Evolutionary conservation across 2,113 vertebrate genomes (phyloP).

Genomic region (Gallinago paraguaiae): DNA sequence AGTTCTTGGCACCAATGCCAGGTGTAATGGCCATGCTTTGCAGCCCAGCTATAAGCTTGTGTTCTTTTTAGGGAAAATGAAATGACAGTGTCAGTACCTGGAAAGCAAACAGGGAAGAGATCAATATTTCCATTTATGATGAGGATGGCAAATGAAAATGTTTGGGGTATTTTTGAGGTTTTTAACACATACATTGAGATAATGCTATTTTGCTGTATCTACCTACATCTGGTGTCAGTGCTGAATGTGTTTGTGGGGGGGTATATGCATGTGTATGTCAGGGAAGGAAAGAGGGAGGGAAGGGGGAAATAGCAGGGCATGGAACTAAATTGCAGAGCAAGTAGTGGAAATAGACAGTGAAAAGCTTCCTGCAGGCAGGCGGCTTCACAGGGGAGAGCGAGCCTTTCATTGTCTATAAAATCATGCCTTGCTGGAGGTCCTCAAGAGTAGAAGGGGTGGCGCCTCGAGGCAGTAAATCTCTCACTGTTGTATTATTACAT

Average conservation of each 20-base stretch:
- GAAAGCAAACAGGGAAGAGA: conserved; percentile 43
- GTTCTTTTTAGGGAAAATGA: conserved; percentile 47
- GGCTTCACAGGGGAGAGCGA: conserved; percentile 40
- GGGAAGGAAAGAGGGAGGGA: conserved; percentile 26
- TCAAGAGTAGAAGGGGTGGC: conserved; percentile 36
- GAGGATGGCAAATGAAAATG: neutral
- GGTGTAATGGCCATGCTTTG: conserved; percentile 22
- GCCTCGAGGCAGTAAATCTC: conserved; percentile 57
- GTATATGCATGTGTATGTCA: neutral
- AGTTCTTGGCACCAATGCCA: conserved; percentile 49
- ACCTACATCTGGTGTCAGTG: neutral
- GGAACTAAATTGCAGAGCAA: conserved; percentile 55
- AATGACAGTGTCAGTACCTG: conserved; percentile 53
- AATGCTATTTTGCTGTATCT: neutral
- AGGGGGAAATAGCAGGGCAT: conserved; percentile 47
- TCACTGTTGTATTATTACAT: conserved; percentile 38
- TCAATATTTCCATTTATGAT: conserved; percentile 26
- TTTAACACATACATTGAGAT: neutral
- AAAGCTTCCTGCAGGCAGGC: conserved; percentile 52
- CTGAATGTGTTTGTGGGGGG: neutral
- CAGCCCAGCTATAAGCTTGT: conserved; percentile 19
- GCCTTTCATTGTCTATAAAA: conserved; percentile 62
- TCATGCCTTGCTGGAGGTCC: conserved; percentile 65
- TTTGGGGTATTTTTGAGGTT: neutral
- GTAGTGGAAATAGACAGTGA: conserved; percentile 55